A percentile compares a stretch with the other conserved stretches of the same genome.
Conservation (phyloP, 2,797 vertebrate species). For the Enteromius afrohamiltoni region DNA sequence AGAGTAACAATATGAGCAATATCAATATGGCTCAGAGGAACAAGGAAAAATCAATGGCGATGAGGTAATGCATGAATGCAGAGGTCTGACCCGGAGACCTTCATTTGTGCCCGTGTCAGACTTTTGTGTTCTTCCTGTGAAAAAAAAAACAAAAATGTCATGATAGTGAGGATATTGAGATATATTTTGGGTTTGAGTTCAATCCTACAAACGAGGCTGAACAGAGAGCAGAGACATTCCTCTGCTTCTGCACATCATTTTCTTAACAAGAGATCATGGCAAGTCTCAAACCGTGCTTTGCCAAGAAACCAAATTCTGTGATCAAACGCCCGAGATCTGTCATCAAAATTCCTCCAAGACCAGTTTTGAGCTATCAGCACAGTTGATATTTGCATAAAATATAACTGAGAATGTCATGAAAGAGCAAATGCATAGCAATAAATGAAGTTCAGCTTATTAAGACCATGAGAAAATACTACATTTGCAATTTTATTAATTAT, state of each 20-base stretch:
- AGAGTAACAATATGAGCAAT: conserved; percentile 57
- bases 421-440: too few species aligned
- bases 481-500: too few species aligned
- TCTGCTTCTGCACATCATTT: background rate
- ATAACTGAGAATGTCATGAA: too few species aligned
- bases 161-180: background rate
- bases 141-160: background rate
- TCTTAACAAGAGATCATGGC: background rate
- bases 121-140: background rate
- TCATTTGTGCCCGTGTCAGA: background rate
- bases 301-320: background rate
- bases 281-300: background rate
- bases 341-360: background rate
- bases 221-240: background rate
- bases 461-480: too few species aligned
- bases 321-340: background rate
- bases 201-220: background rate
- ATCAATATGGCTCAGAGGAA: conserved; percentile 55
- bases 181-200: background rate
- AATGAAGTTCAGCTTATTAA: too few species aligned
- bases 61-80: conserved; percentile 21
- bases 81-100: conserved; percentile 24
- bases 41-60: conserved; percentile 48
- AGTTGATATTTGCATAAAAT: too few species aligned
- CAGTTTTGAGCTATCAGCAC: background rate